phyloP scores from a whole-genome alignment of 2,797 vertebrate genomes.

The Trachurus trachurus region DNA sequence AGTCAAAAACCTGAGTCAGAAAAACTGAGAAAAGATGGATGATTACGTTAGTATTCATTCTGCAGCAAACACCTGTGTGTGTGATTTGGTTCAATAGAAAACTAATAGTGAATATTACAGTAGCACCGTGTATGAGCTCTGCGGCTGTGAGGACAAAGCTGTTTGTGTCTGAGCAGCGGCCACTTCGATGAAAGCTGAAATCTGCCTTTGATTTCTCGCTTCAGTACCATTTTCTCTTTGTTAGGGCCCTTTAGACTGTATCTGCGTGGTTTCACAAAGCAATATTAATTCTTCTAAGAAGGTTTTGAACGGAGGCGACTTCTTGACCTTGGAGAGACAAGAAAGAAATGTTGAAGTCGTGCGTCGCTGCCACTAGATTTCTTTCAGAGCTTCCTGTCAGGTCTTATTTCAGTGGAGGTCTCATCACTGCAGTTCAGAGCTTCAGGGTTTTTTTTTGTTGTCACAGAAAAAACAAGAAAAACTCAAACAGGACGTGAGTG shows the following conservation, averaged over 20 bases:
- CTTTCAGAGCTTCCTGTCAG: background rate
- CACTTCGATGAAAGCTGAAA: background rate
- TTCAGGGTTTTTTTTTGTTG: no score
- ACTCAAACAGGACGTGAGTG: no score
- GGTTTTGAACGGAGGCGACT: background rate
- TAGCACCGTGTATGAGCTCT: background rate
- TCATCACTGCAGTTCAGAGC: no score
- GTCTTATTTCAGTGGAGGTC: no score
- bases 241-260: background rate
- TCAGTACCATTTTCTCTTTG: background rate
- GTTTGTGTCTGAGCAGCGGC: background rate
- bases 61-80: background rate
- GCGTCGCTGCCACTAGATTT: background rate
- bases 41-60: background rate
- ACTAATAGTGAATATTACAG: no score
- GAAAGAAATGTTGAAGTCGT: background rate
- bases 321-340: background rate
- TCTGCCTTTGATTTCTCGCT: background rate
- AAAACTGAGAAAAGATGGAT: background rate
- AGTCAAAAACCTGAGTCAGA: background rate
- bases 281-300: background rate
- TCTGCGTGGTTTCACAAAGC: background rate
- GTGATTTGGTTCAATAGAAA: background rate
- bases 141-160: background rate
- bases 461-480: no score